These are phyloP conservation scores for Tenrec ecaudatus DNA, from an alignment of 2,113 vertebrate species.

Conservation along the genomic window DNA sequence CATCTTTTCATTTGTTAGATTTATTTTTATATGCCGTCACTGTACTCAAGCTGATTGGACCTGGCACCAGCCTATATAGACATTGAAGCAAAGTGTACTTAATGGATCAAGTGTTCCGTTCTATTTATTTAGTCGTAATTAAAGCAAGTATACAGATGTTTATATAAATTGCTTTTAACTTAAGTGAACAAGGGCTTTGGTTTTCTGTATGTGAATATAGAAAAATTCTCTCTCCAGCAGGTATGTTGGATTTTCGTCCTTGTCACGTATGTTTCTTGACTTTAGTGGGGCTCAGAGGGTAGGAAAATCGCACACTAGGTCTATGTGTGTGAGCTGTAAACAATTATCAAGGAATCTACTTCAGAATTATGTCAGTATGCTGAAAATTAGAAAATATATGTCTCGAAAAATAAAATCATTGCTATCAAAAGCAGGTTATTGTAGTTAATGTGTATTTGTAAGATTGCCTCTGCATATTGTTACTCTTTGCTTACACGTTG, in stretches of 20 bases:
- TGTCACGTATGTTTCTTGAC: background rate
- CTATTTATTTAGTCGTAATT: background rate
- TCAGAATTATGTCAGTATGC: background rate
- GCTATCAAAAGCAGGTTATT: background rate
- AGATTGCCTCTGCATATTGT: background rate
- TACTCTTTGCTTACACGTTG: constrained; percentile 1
- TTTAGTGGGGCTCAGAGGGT: background rate
- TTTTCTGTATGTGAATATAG: background rate
- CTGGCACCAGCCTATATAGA: background rate
- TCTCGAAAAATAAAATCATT: constrained; percentile 14
- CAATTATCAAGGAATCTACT: background rate
- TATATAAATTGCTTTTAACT: background rate
- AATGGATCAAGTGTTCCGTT: background rate
- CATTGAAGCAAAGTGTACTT: constrained; percentile 19
- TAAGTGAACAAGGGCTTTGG: background rate
- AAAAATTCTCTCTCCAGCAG: background rate
- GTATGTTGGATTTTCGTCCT: background rate
- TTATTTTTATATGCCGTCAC: background rate
- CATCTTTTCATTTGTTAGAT: background rate
- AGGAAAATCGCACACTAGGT: background rate
- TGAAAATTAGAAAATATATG: background rate
- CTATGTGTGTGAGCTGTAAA: background rate
- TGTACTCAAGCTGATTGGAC: background rate
- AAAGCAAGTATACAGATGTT: constrained; percentile 34
- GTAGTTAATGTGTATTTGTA: constrained; percentile 29